Conservation (phyloP, 2,797 vertebrate genomes). For the Nyctibius grandis region DNA sequence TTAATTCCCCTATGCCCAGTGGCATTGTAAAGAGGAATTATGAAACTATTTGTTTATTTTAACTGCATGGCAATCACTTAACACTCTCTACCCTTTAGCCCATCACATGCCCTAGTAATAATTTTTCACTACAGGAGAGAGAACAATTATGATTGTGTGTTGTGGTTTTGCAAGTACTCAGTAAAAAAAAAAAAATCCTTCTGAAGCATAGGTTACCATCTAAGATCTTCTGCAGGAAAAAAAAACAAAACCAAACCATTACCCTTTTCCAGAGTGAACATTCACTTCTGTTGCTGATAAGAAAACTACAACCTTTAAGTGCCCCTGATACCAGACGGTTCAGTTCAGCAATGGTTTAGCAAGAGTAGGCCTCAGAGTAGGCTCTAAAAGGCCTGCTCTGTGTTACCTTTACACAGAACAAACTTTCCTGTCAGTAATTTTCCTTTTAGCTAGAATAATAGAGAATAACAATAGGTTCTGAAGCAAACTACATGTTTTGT, state of each 20-base stretch:
- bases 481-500: no score
- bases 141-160: neutral
- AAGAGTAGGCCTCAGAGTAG: no score
- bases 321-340: no score
- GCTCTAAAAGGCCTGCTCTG: no score
- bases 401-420: no score
- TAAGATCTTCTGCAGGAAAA: neutral
- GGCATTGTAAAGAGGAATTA: slow-evolving; percentile 3
- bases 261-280: neutral
- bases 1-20: neutral
- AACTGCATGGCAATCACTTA: neutral
- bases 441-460: no score
- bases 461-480: no score
- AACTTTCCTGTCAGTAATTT: no score
- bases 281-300: neutral
- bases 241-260: neutral
- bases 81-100: neutral
- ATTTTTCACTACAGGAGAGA: neutral
- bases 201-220: neutral
- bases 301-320: neutral
- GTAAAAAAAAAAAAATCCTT: neutral
- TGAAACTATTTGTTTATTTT: neutral
- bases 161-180: neutral
- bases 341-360: no score
- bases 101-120: neutral